phyloP scores from a whole-genome alignment of 1,140 invertebrate genomes.

The Leptinotarsa undecemlineata region DNA sequence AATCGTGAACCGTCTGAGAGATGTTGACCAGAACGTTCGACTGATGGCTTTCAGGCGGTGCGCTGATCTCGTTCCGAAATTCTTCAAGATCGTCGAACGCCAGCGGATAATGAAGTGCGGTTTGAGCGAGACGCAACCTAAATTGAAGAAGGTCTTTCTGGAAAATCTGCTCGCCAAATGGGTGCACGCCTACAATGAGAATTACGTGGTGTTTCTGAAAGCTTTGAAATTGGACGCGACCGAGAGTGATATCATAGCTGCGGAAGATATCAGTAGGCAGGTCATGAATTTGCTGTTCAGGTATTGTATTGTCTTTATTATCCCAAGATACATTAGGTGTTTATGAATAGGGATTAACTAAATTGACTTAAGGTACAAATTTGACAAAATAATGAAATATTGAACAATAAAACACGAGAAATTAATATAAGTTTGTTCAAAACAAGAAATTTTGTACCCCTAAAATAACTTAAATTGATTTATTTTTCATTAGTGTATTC shows the following conservation, averaged over 20 bases:
- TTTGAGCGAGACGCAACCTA: slow-evolving; percentile 66
- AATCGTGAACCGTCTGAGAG: slow-evolving; percentile 37
- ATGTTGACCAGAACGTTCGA: slow-evolving; percentile 60
- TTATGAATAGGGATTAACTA: too few relatives aligned
- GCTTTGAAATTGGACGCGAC: slow-evolving; percentile 67
- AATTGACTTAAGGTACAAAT: too few relatives aligned
- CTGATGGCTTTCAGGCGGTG: slow-evolving; percentile 71
- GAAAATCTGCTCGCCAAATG: slow-evolving; percentile 65
- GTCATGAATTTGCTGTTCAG: slow-evolving; percentile 58
- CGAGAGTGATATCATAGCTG: slow-evolving; percentile 53
- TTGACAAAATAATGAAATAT: too few relatives aligned
- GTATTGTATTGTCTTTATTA: slow-evolving; percentile 25
- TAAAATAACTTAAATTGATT: too few relatives aligned
- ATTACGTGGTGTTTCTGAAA: slow-evolving; percentile 64
- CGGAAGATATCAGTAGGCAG: slow-evolving; percentile 50
- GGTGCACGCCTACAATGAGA: slow-evolving; percentile 65
- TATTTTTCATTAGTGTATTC: too few relatives aligned
- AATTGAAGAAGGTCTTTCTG: slow-evolving; percentile 56
- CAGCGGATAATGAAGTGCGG: slow-evolving; percentile 67
- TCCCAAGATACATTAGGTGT: too few relatives aligned
- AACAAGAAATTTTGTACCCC: too few relatives aligned
- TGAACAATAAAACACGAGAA: too few relatives aligned
- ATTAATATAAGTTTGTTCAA: too few relatives aligned
- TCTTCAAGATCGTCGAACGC: slow-evolving; percentile 71
- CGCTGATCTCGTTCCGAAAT: slow-evolving; percentile 70